A percentile compares a stretch with the other conserved stretches of the same genome.
Conservation (phyloP, 1,140 invertebrate genomes). For the Brachionus plicatilis region DNA sequence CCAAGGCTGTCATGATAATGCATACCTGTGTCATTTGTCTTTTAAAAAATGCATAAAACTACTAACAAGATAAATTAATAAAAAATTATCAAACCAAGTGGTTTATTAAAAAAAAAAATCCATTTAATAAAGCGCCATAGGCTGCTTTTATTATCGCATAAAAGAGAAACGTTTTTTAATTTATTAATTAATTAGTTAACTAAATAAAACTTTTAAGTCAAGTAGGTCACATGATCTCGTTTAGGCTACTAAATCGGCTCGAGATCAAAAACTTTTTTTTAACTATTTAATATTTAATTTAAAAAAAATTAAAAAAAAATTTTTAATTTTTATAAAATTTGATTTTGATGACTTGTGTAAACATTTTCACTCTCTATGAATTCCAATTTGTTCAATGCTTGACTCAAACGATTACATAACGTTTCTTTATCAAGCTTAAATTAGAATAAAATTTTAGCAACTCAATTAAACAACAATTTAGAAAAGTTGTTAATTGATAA, state of each 20-base stretch:
- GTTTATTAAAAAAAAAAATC: background rate
- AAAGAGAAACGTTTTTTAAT: background rate
- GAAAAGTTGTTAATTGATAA: too few species aligned
- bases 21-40: too few species aligned
- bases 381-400: slow-evolving; percentile 34
- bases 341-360: slow-evolving; percentile 14
- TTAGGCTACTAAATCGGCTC: background rate
- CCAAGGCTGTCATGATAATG: too few species aligned
- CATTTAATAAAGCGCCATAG: background rate
- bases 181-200: background rate
- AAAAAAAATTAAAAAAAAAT: background rate
- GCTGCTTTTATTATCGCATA: background rate
- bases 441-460: background rate
- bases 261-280: background rate
- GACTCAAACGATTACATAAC: background rate
- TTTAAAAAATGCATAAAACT: background rate
- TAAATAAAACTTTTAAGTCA: background rate
- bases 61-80: background rate
- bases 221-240: background rate
- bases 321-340: slow-evolving; percentile 28
- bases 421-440: slow-evolving; percentile 31
- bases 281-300: background rate
- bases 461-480: too few species aligned
- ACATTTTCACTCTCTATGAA: slow-evolving; percentile 1
- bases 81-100: background rate